Conservation (phyloP, 2,113 vertebrate species). For the Chaenocephalus aceratus region DNA sequence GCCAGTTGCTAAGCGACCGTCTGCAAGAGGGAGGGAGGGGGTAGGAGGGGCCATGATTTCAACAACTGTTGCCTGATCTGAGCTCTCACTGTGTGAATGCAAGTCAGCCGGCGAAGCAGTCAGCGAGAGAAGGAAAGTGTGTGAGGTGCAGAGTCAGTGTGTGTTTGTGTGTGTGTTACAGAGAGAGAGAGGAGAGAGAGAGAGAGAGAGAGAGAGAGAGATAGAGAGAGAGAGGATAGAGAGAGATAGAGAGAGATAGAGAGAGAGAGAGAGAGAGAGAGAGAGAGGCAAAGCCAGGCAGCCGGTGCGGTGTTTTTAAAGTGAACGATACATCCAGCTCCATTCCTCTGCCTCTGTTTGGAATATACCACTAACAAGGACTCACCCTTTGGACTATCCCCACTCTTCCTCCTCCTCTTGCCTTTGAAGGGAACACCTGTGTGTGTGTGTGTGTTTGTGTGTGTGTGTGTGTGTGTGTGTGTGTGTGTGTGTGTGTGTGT, state of each 20-base stretch:
- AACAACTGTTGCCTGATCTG: slow-evolving; percentile 84
- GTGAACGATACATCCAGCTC: slow-evolving; percentile 49
- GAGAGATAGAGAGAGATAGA: neutral
- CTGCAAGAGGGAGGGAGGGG: slow-evolving; percentile 47
- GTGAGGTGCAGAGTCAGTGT: slow-evolving; percentile 54
- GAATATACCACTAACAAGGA: slow-evolving; percentile 58
- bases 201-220: neutral
- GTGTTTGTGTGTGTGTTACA: slow-evolving; percentile 10
- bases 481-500: neutral
- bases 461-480: neutral
- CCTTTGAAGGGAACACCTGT: slow-evolving; percentile 68
- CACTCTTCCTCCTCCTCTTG: slow-evolving; percentile 41
- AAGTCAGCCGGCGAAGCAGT: slow-evolving; percentile 63
- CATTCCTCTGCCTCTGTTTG: slow-evolving; percentile 45
- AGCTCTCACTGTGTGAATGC: slow-evolving; percentile 65
- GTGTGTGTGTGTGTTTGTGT: slow-evolving; percentile 18
- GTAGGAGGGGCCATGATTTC: slow-evolving; percentile 74
- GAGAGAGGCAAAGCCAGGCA: slow-evolving; percentile 18
- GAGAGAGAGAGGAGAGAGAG: neutral
- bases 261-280: neutral
- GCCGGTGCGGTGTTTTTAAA: slow-evolving; percentile 62
- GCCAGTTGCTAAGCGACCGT: slow-evolving; percentile 82
- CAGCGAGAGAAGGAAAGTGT: slow-evolving; percentile 50
- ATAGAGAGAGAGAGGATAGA: neutral
- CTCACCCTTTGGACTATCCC: slow-evolving; percentile 69